Percentiles rank a stretch among this genome's conserved stretches.
Conservation (phyloP, 2,113 vertebrate species). For the Ictalurus furcatus region DNA sequence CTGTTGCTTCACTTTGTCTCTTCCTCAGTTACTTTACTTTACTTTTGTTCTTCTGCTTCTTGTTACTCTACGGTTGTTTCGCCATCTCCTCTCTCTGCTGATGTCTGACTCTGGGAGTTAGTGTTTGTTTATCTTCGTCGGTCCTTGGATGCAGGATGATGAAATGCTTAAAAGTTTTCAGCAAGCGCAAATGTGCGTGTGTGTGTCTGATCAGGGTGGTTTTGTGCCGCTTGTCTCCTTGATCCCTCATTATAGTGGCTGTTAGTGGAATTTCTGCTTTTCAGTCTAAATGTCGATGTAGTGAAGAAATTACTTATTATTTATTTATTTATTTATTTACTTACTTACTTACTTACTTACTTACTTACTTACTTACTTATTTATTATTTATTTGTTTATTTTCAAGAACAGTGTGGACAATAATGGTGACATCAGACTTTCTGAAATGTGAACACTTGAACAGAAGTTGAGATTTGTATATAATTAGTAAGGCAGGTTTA, state of each 20-base stretch:
- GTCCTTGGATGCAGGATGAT: conserved; percentile 73
- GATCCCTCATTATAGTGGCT: conserved; percentile 60
- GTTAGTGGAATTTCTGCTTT: conserved; percentile 59
- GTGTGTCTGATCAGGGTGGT: conserved; percentile 66
- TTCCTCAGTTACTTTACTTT: conserved; percentile 3
- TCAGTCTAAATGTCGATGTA: conserved; percentile 53
- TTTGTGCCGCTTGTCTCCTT: conserved; percentile 61
- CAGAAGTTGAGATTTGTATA: neutral
- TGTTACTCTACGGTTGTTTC: conserved; percentile 4
- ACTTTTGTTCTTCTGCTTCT: conserved; percentile 28
- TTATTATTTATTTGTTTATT: no score
- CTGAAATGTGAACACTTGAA: neutral
- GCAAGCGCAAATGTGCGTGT: conserved; percentile 62
- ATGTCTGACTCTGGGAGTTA: conserved; percentile 59
- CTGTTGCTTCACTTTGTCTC: conserved; percentile 4
- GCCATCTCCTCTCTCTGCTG: conserved; percentile 42
- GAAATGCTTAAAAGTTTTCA: conserved; percentile 73
- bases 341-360: no score
- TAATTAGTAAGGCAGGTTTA: neutral
- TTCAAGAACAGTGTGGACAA: neutral
- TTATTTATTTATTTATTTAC: no score
- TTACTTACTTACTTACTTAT: no score
- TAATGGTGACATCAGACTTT: conserved; percentile 36
- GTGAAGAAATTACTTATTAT: conserved; percentile 55
- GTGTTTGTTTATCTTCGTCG: conserved; percentile 54